Conservation (phyloP, 2,797 vertebrate genomes). For the Xenopus petersii region DNA sequence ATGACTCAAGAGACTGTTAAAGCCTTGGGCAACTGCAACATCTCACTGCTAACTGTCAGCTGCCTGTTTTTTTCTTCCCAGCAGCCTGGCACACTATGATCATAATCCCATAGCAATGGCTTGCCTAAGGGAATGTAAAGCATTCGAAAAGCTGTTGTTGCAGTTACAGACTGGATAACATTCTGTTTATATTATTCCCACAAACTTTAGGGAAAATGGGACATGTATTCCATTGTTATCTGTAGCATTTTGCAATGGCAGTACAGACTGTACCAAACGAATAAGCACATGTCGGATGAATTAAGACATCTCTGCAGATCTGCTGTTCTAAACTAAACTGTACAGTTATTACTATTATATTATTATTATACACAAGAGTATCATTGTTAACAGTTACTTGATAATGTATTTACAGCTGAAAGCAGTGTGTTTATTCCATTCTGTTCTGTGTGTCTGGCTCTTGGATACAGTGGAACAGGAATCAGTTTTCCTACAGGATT, state of each 20-base stretch:
- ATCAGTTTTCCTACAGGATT: no score
- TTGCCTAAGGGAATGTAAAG: not conserved
- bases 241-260: not conserved
- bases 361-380: no score
- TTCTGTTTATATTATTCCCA: not conserved
- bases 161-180: not conserved
- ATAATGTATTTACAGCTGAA: no score
- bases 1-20: not conserved
- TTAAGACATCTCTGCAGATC: no score
- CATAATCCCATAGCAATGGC: not conserved
- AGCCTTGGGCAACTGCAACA: not conserved
- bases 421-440: no score
- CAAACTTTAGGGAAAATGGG: not conserved
- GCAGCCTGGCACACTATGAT: not conserved
- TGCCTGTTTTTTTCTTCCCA: not conserved
- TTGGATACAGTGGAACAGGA: no score
- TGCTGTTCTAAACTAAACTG: no score
- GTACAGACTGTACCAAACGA: not conserved
- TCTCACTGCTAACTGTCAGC: not conserved
- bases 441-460: no score
- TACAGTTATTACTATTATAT: no score
- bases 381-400: no score
- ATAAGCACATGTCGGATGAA: no score
- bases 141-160: not conserved
- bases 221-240: not conserved